Evolutionary conservation across 2,113 vertebrate genomes (phyloP), one percentile per base, ranked within the genome.

Genomic region (Sceloporus tristichus): DNA sequence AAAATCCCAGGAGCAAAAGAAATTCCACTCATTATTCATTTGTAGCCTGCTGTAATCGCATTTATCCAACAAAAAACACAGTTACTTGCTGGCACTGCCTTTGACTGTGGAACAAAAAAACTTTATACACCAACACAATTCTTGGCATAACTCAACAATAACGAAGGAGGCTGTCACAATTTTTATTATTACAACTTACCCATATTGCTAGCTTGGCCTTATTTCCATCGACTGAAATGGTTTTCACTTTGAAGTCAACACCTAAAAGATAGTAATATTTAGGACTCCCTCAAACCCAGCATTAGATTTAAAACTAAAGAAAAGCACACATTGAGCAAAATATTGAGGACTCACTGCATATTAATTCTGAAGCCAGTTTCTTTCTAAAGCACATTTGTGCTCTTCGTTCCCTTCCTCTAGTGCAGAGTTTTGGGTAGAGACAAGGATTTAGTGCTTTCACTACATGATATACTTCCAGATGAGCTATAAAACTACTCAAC

Each of bases 171-270:
- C 89, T 19, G 29, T 18, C 16, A 62, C 59, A 14, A 18, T 13
- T 56, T 85, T 81, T 66, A 3, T 1, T 87, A 73, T 53, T 42
- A 40, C 82, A 3, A 94, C 97, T 97, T 95, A 99, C 98, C 98
- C 98, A 99, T 95, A 99, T 99, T 85, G 98, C 98, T 95, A 99
- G 94, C 94, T 99, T 99, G 84, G 98, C 98, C 95, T 97, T 98
- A 97, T 99, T 99, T 75, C 98, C 98, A 92, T 99, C 98, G 95
- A 99, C 98, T 84, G 98, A 97, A 91, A 99, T 98, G 62, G 98
- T 99, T 96, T 99, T 99, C 95, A 99, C 98, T 93, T 99, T 99
- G 93, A 99, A 99, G 95, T 99, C 98, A 86, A 99, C 98, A 96
- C 98, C 98, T 99, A 93, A 34, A 95, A 88, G 21, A 95, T 6